A percentile compares a stretch with the other conserved stretches of the same genome.
Conservation (phyloP, 2,797 vertebrate genomes). For the Rhabdophis nuchalis region DNA sequence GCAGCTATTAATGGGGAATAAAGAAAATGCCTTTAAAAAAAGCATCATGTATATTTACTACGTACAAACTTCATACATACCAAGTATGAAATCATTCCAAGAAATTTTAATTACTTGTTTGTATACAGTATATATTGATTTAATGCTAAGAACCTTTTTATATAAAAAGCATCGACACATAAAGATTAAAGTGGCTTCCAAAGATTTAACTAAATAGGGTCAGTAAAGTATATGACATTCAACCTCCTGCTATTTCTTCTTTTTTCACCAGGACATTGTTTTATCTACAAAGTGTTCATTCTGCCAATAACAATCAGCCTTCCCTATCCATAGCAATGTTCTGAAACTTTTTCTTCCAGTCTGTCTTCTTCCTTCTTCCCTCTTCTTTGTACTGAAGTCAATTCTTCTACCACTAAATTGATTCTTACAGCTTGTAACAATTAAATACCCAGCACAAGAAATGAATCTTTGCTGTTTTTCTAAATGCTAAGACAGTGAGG, state of each 20-base stretch:
- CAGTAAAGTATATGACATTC: background rate
- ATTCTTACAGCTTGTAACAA: background rate
- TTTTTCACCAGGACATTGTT: background rate
- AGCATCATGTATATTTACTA: background rate
- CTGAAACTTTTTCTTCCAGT: background rate
- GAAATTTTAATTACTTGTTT: constrained; percentile 24
- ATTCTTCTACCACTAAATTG: background rate
- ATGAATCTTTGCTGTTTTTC: background rate
- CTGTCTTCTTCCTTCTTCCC: background rate
- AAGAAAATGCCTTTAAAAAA: constrained; percentile 18
- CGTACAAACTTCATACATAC: constrained; percentile 8
- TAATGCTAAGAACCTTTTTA: constrained; percentile 16
- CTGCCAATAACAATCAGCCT: background rate
- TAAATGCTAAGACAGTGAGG: background rate
- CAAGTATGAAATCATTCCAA: constrained; percentile 25
- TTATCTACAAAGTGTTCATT: background rate
- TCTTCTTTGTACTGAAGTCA: background rate
- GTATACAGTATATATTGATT: background rate
- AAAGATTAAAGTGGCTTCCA: constrained; percentile 2
- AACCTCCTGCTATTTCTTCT: background rate
- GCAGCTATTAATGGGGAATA: constrained; percentile 26
- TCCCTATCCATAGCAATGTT: background rate
- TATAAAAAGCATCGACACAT: background rate
- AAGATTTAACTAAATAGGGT: background rate
- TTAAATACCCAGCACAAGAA: background rate